Base-by-base conservation (phyloP, 2,797 vertebrate species). In the Microhierax caerulescens region DNA sequence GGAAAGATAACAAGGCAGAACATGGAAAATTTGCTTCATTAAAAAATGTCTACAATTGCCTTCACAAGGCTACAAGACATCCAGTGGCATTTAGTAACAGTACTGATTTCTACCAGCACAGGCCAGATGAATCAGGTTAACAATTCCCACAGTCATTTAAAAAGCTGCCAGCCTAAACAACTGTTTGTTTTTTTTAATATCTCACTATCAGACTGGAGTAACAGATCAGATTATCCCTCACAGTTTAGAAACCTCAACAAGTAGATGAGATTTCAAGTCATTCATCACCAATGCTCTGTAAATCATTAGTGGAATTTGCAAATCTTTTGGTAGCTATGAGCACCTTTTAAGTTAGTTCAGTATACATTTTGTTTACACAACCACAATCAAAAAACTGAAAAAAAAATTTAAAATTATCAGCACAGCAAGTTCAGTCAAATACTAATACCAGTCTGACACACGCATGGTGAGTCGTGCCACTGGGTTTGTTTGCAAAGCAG, bases 381-480 rank as follows among this genome's bases (percentile, higher is more conserved):
- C 4, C 36, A 60, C 59, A 60, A 2, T 24, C 27, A 51, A 63
- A 56, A 43, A 80, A 45, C 34, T 45, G 59, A 51, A 53, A 28
- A 27, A 2, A 23, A 41, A 41, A 28, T 24, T 2, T 21, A 39
- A 39, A 39, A 70, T 5, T 4, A 63, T 10, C 47, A 60, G 18
- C 47, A 7, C 3, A 56, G 61, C 48, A 48, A 50, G 25, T 37
- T 84, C 47, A 86, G 67, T 32, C 53, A 28, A 21, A 47, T 9
- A 34, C 21, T 39, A 23, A 28, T 5, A 65, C 28, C 21, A 3
- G 56, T 23, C 64, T 45, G 25, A 39, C 11, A 9, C 0, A 7
- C 0, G 5, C 19, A 11, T 2, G 36, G 27, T 7, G 22, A 47
- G 18, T 5, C 1, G 2, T 63, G 41, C 22, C 41, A 32, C 25